These are phyloP conservation scores for Akabosia matsudoensis DNA, from an alignment of 1,140 invertebrate genomes.

Conservation along the genomic window DNA sequence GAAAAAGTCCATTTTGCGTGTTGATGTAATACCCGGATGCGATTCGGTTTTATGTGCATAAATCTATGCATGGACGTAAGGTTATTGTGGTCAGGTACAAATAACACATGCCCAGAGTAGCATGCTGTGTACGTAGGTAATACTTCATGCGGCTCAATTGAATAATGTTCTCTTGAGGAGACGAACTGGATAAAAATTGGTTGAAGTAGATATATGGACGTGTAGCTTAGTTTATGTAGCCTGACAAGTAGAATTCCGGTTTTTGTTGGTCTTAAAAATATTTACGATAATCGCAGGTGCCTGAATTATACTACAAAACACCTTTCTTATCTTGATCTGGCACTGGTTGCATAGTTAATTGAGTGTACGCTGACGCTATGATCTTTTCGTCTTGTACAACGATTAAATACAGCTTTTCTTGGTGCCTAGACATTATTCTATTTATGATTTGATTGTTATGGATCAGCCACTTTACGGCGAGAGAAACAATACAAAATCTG, in stretches of 20 bases:
- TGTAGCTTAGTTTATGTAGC: background rate
- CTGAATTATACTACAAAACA: conserved; percentile 20
- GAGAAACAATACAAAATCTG: conserved; percentile 10
- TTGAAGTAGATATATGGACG: background rate
- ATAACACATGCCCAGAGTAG: background rate
- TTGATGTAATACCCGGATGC: conserved; percentile 23
- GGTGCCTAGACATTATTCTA: background rate
- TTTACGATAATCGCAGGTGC: conserved; percentile 21
- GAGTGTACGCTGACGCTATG: background rate
- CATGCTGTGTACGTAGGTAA: background rate
- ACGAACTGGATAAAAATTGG: background rate
- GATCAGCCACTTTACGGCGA: conserved; percentile 4
- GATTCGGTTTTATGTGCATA: background rate
- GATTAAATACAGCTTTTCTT: background rate
- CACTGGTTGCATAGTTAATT: conserved; percentile 20
- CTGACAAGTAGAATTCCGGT: conserved; percentile 12
- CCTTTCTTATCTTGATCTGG: background rate
- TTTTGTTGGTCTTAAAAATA: conserved; percentile 24
- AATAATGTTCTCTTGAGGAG: too few relatives aligned
- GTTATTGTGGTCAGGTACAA: background rate
- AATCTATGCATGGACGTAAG: background rate
- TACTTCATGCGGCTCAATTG: too few relatives aligned
- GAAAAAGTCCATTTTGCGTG: background rate
- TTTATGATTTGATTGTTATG: conserved; percentile 23
- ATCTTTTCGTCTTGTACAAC: background rate